phyloP scores from a whole-genome alignment of 1,140 invertebrate species.

The Microplitis mediator region DNA sequence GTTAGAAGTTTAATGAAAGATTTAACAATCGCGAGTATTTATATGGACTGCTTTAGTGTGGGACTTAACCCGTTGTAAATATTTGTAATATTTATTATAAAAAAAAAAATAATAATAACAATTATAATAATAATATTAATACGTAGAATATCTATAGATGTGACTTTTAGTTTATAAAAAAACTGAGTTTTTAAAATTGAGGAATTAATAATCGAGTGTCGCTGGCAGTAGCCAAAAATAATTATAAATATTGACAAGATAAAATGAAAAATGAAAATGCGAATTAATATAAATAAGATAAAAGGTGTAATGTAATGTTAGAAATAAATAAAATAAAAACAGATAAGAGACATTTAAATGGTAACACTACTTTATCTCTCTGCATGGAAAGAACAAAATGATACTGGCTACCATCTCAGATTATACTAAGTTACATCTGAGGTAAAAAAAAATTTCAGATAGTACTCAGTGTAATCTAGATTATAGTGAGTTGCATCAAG shows the following conservation, averaged over 20 bases:
- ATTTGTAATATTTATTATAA: constrained; percentile 62
- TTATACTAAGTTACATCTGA: no score
- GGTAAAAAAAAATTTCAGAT: no score
- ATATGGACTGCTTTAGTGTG: background rate
- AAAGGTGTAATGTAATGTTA: background rate
- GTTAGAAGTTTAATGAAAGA: background rate
- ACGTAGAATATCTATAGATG: constrained; percentile 16
- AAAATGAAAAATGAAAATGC: no score
- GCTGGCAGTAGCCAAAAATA: constrained; percentile 4
- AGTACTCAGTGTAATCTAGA: no score
- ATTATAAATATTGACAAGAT: no score
- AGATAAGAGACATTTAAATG: background rate
- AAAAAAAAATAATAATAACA: background rate
- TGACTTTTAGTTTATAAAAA: constrained; percentile 27
- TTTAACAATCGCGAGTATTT: constrained; percentile 20
- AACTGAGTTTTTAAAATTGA: background rate
- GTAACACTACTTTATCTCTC: no score
- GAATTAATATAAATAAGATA: background rate
- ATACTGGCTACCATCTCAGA: no score
- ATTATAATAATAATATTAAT: constrained; percentile 10
- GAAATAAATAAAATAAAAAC: background rate
- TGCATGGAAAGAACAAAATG: no score
- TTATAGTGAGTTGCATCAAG: no score
- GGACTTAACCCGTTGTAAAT: constrained; percentile 50
- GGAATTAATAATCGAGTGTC: constrained; percentile 1